Base-by-base conservation (phyloP, 1,140 invertebrate genomes). In the Palaemon carinicauda region DNA sequence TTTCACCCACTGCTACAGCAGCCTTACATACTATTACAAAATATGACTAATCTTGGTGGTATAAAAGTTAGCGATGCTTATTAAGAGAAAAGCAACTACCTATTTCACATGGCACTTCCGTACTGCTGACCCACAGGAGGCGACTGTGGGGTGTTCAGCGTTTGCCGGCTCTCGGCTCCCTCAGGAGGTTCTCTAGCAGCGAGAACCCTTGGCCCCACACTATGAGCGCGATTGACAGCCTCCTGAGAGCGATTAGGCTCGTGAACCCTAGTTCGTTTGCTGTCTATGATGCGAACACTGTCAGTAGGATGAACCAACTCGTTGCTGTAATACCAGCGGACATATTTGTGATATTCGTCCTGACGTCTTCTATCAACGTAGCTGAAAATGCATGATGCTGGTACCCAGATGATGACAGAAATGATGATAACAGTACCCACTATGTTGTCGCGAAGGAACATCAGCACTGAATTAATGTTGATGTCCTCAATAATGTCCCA, bases 401-500 rank as follows among this genome's bases (percentile, higher is more conserved):
- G 97, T 90, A 98, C 96, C 97, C 97, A 98, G 74, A 98, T 93
- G n/a, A 98, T 92, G 21, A 97, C 94, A 14, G 96, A 97, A 53
- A 96, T 93, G 14, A 98, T 93, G 71, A 98, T 95, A 21, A 98
- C 96, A 2, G 97, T 96, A 60, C 97, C 97, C 17, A 98, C 95
- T 91, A 98, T 96, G 90, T 98, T 97, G 91, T 97, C 96, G 90
- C 95, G 94, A 52, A 97, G 92, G 91, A 97, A 97, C 86, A 95
- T 92, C 89, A 98, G 92, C 17, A 98, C 96, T 91, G 96, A 97
- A 90, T 97, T 98, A 53, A 98, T 97, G 90, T 97, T 98, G 53
- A 98, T 98, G 90, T 98, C 97, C 91, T 98, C 97, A 78, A 98
- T 98, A 31, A 98, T 97, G 91, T 98, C 97, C 97, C 97, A 98